A percentile compares a stretch with the other conserved stretches of the same genome.
Conservation (phyloP, 2,797 vertebrate species). For the Triplophysa yarkandensis region DNA sequence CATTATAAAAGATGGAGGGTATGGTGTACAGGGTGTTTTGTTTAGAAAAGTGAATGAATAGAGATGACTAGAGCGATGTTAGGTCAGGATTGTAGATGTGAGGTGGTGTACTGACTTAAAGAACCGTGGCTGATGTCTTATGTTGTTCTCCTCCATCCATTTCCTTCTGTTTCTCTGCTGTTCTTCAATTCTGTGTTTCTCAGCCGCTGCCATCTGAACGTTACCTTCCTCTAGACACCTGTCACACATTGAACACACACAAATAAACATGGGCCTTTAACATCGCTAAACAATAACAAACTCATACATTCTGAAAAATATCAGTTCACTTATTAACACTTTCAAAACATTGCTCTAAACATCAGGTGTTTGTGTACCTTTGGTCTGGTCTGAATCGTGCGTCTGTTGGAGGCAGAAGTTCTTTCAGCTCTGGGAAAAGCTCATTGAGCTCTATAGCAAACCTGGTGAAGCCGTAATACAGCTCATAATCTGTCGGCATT, state of each 20-base stretch:
- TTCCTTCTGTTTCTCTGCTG: conserved; percentile 89
- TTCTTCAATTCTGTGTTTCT: conserved; percentile 96
- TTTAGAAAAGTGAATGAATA: too few species aligned
- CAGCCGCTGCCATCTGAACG: conserved; percentile 86
- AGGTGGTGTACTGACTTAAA: conserved; percentile 87
- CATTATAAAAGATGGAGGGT: too few species aligned
- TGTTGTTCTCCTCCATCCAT: conserved; percentile 90
- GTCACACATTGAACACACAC: conserved; percentile 15
- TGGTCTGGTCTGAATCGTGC: conserved; percentile 96
- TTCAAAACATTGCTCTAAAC: too few species aligned
- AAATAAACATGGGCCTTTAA: background rate
- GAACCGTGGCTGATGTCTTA: conserved; percentile 91
- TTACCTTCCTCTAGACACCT: conserved; percentile 95
- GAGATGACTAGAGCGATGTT: too few species aligned
- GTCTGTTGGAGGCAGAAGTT: conserved; percentile 90
- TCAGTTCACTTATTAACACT: too few species aligned
- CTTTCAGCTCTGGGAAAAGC: conserved; percentile 92
- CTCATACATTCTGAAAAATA: too few species aligned
- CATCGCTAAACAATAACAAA: too few species aligned
- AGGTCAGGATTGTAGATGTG: background rate
- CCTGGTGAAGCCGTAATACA: conserved; percentile 97
- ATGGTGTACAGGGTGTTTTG: too few species aligned
- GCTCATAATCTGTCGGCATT: conserved; percentile 96
- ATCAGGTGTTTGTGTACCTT: conserved; percentile 78
- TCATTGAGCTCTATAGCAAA: conserved; percentile 98